Percentiles rank a stretch among this genome's conserved stretches.
Evolutionary conservation across 2,888 invertebrate genomes (phyloP).

Genomic region (Argyresthia albistria): DNA sequence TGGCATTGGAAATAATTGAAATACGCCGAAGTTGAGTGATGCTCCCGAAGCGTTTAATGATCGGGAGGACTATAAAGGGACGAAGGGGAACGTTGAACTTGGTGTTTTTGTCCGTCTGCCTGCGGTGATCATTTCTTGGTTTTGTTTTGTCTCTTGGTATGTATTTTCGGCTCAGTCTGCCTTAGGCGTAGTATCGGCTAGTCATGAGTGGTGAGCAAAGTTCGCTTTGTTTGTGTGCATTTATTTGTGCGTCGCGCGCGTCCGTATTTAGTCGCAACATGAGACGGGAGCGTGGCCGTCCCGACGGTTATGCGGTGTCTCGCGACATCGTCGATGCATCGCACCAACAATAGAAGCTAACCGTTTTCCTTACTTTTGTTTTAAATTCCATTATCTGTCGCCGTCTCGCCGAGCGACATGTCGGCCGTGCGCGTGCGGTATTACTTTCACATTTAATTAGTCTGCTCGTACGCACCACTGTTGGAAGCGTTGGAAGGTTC

Average conservation of each 20-base stretch:
- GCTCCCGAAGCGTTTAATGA: not conserved
- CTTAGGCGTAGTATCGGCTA: not conserved
- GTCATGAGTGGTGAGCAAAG: not conserved
- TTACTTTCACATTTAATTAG: not conserved
- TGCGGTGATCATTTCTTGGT: not conserved
- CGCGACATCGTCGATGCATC: constrained; percentile 33
- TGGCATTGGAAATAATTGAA: not conserved
- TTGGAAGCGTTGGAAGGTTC: too few relatives aligned
- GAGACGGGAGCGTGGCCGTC: constrained; percentile 22
- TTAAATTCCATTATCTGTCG: not conserved
- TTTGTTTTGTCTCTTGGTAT: not conserved
- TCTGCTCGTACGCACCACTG: not conserved
- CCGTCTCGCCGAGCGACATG: not conserved
- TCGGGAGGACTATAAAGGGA: not conserved
- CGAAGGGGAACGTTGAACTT: not conserved
- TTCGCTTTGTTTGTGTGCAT: constrained; percentile 41
- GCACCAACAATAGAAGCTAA: constrained; percentile 26
- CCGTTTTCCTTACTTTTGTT: not conserved
- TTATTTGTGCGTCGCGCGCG: constrained; percentile 50
- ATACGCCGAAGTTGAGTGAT: not conserved
- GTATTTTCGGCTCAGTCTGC: not conserved
- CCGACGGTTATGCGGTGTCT: constrained; percentile 19
- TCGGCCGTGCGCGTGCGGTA: too few relatives aligned
- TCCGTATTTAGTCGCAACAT: constrained; percentile 61
- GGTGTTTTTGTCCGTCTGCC: not conserved